phyloP scores from a whole-genome alignment of 2,888 invertebrate genomes.

The Folsomia candida region DNA sequence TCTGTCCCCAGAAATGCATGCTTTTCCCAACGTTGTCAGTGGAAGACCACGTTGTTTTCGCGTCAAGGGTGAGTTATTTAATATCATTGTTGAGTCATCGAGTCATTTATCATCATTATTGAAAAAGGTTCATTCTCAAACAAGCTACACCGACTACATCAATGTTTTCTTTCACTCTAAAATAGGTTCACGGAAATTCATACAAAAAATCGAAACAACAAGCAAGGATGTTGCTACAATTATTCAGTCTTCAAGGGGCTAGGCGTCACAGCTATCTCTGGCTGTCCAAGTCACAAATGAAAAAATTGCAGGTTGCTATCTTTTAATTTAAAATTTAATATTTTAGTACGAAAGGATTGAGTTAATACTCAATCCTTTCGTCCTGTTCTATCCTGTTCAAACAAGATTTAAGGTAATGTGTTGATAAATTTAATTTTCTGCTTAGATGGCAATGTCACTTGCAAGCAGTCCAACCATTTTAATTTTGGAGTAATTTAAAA shows the following conservation, averaged over 20 bases:
- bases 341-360: too few species aligned
- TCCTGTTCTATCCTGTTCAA: too few species aligned
- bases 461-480: slow-evolving; percentile 33
- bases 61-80: too few species aligned
- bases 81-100: neutral
- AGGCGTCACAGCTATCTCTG: slow-evolving; percentile 19
- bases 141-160: too few species aligned
- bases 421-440: too few species aligned
- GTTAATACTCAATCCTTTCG: too few species aligned
- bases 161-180: neutral
- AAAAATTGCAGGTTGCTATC: slow-evolving; percentile 31
- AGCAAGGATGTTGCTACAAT: slow-evolving; percentile 26
- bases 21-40: slow-evolving; percentile 31
- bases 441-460: too few species aligned
- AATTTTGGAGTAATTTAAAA: too few species aligned
- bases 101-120: too few species aligned
- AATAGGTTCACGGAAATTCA: slow-evolving; percentile 30
- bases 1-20: slow-evolving; percentile 34
- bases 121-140: too few species aligned
- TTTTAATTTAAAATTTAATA: too few species aligned
- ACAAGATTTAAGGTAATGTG: too few species aligned
- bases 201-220: slow-evolving; percentile 30
- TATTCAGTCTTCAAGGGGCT: slow-evolving; percentile 26
- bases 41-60: slow-evolving; percentile 40
- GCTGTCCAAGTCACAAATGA: slow-evolving; percentile 26